Conservation (phyloP, 2,888 invertebrate species). For the Apocheima hispidaria region DNA sequence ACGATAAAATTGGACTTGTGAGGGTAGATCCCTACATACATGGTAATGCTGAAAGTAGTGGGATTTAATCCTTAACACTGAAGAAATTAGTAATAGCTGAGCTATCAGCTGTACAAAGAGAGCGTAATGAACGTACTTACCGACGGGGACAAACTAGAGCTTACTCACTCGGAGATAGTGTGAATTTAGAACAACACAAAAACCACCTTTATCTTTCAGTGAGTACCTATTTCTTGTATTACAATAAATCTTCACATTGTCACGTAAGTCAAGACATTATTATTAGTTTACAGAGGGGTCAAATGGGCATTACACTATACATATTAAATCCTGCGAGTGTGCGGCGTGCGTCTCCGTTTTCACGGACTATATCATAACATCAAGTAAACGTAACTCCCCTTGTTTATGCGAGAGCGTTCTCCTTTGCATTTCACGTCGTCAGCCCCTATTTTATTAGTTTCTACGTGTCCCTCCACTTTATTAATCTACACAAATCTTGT, state of each 20-base stretch:
- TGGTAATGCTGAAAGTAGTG: background rate
- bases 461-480: slow-evolving; percentile 62
- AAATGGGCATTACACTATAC: too few species aligned
- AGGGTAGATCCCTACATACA: too few species aligned
- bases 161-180: slow-evolving; percentile 16
- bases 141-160: slow-evolving; percentile 10
- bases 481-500: slow-evolving; percentile 62
- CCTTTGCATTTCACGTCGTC: slow-evolving; percentile 83
- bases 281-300: slow-evolving; percentile 64
- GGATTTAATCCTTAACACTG: too few species aligned
- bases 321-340: slow-evolving; percentile 51
- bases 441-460: slow-evolving; percentile 65
- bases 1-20: background rate
- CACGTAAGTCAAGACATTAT: slow-evolving; percentile 66
- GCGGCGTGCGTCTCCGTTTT: slow-evolving; percentile 65
- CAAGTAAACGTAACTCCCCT: slow-evolving; percentile 73
- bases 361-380: slow-evolving; percentile 49
- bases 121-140: slow-evolving; percentile 21
- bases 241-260: slow-evolving; percentile 51
- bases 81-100: slow-evolving; percentile 1
- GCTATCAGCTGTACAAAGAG: slow-evolving; percentile 43
- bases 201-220: slow-evolving; percentile 23
- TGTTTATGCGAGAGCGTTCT: slow-evolving; percentile 81
- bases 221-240: slow-evolving; percentile 9
- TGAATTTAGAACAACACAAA: slow-evolving; percentile 19